Percentiles rank a stretch among this genome's conserved stretches.
Conservation (phyloP, 1,140 invertebrate species). For the Heliconius melpomene region DNA sequence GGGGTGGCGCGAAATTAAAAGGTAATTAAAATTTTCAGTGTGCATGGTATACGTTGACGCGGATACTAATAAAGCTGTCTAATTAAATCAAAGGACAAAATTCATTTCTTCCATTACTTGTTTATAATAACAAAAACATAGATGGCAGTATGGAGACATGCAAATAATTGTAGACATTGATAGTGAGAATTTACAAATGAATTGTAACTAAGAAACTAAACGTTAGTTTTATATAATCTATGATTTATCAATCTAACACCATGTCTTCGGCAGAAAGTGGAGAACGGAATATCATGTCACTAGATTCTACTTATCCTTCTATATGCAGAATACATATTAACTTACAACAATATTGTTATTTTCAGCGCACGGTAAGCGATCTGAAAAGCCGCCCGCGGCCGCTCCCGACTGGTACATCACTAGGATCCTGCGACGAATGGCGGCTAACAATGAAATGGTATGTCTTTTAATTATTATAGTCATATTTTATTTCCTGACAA, state of each 20-base stretch:
- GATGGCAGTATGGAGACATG: neutral
- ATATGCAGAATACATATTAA: too few relatives aligned
- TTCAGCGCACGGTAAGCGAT: conserved; percentile 83
- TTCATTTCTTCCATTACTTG: neutral
- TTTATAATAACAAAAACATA: neutral
- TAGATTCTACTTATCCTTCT: neutral
- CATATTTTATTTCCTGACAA: neutral
- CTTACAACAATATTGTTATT: conserved; percentile 25
- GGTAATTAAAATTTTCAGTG: neutral
- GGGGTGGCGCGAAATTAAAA: conserved; percentile 18
- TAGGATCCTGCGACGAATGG: conserved; percentile 60
- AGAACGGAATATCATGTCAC: neutral
- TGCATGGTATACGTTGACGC: conserved; percentile 3
- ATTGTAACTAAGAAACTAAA: too few relatives aligned
- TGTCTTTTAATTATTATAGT: neutral
- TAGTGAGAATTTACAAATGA: too few relatives aligned
- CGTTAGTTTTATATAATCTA: too few relatives aligned
- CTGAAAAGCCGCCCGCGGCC: conserved; percentile 56
- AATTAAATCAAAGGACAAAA: neutral
- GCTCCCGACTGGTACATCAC: conserved; percentile 66
- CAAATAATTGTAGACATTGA: too few relatives aligned
- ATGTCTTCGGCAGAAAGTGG: neutral
- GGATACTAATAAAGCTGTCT: conserved; percentile 18
- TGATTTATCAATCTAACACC: neutral
- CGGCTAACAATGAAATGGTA: conserved; percentile 59